phyloP scores from a whole-genome alignment of 2,113 vertebrate species.

The Channa maculata region DNA sequence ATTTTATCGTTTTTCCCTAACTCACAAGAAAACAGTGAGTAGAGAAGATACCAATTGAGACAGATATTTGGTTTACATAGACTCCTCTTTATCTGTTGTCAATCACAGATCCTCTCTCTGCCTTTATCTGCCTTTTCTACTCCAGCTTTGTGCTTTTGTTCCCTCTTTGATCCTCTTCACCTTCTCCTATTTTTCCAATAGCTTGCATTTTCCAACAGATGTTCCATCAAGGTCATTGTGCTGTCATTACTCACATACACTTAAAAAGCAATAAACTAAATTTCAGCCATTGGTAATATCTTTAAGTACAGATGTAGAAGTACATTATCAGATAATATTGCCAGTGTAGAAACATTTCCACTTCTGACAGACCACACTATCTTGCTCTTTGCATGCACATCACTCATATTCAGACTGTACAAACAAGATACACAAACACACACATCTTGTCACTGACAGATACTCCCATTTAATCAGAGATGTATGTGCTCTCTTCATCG shows the following conservation, averaged over 20 bases:
- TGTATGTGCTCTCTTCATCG: neutral
- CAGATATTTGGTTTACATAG: slow-evolving; percentile 37
- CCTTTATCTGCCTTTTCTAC: slow-evolving; percentile 12
- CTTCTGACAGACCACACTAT: too few species aligned
- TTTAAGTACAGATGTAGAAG: too few species aligned
- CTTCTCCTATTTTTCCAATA: slow-evolving; percentile 10
- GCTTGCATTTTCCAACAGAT: slow-evolving; percentile 21
- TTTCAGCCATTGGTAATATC: too few species aligned
- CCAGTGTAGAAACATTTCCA: too few species aligned
- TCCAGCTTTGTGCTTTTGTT: slow-evolving; percentile 18
- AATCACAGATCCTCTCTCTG: neutral
- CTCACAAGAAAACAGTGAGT: neutral
- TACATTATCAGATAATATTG: too few species aligned
- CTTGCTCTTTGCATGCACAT: too few species aligned
- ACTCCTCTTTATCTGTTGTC: slow-evolving; percentile 8
- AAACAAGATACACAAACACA: too few species aligned
- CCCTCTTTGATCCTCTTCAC: slow-evolving; percentile 24
- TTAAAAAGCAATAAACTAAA: neutral
- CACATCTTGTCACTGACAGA: too few species aligned
- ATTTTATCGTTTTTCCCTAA: neutral
- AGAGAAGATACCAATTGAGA: neutral
- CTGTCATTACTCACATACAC: neutral
- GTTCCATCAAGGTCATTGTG: slow-evolving; percentile 19
- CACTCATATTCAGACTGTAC: too few species aligned
- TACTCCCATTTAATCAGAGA: too few species aligned